Conservation (phyloP, 2,797 vertebrate genomes). For the Psittacula derbiana region DNA sequence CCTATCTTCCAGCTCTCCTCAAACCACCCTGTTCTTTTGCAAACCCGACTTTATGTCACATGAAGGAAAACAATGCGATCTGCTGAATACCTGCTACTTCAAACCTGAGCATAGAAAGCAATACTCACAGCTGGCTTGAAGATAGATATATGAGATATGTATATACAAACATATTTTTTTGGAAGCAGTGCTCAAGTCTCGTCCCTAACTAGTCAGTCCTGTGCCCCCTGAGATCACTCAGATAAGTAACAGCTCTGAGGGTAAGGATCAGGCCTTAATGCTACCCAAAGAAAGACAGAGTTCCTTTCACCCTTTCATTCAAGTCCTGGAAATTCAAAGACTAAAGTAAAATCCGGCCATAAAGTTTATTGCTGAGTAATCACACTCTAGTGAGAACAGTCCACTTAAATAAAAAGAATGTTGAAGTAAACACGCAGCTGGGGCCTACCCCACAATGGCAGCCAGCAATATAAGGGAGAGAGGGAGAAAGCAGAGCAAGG, state of each 20-base stretch:
- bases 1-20: slow-evolving; percentile 66
- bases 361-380: slow-evolving; percentile 85
- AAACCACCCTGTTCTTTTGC: slow-evolving; percentile 72
- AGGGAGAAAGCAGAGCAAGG: slow-evolving; percentile 17
- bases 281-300: slow-evolving; percentile 60
- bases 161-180: neutral
- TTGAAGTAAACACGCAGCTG: slow-evolving; percentile 78
- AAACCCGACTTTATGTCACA: slow-evolving; percentile 78
- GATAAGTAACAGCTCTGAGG: slow-evolving; percentile 13
- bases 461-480: slow-evolving; percentile 50
- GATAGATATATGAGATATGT: neutral
- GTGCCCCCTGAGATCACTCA: neutral
- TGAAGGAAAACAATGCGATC: slow-evolving; percentile 67
- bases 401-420: slow-evolving; percentile 78
- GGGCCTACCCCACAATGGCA: slow-evolving; percentile 75
- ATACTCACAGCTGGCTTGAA: neutral
- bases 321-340: slow-evolving; percentile 80
- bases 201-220: neutral
- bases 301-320: slow-evolving; percentile 76
- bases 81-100: neutral
- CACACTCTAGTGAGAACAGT: slow-evolving; percentile 81
- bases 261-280: slow-evolving; percentile 51
- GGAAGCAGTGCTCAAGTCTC: neutral
- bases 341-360: slow-evolving; percentile 83
- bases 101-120: neutral